phyloP scores from a whole-genome alignment of 2,797 vertebrate genomes.

The Peromyscus attwateri region DNA sequence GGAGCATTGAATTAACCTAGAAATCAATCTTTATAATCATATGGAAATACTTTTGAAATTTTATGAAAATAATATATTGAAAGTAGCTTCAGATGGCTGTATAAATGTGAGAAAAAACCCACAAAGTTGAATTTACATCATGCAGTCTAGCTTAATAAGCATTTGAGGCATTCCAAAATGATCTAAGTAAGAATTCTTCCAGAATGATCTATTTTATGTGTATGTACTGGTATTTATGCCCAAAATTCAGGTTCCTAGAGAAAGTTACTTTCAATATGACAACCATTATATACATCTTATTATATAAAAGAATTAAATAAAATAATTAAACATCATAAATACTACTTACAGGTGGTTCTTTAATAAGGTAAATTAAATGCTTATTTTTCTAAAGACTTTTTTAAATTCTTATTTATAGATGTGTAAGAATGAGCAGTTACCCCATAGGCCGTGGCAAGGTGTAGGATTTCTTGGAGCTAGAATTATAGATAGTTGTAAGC shows the following conservation, averaged over 20 bases:
- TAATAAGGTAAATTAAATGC: not conserved
- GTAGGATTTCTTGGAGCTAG: not conserved
- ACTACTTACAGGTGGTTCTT: not conserved
- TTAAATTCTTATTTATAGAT: not conserved
- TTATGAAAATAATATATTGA: not conserved
- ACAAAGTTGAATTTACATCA: not conserved
- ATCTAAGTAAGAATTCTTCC: not conserved
- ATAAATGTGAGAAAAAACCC: not conserved
- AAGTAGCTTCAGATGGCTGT: not conserved
- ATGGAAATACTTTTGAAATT: conserved; percentile 52
- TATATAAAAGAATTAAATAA: not conserved
- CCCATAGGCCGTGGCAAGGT: not conserved
- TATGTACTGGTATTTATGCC: not conserved
- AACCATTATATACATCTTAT: not conserved
- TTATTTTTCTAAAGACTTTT: not conserved
- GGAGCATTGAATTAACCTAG: conserved; percentile 1
- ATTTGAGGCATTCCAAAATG: not conserved
- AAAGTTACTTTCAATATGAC: not conserved
- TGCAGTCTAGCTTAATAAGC: not conserved
- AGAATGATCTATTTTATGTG: not conserved
- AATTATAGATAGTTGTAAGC: not conserved
- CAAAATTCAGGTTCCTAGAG: not conserved
- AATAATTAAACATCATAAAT: not conserved
- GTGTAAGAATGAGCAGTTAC: not conserved
- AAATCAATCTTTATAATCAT: conserved; percentile 4